Percentiles rank a stretch among this genome's conserved stretches.
These are phyloP conservation scores for Sebastiscus albofasciatus DNA, from an alignment of 2,797 vertebrate genomes.

Conservation along the genomic window DNA sequence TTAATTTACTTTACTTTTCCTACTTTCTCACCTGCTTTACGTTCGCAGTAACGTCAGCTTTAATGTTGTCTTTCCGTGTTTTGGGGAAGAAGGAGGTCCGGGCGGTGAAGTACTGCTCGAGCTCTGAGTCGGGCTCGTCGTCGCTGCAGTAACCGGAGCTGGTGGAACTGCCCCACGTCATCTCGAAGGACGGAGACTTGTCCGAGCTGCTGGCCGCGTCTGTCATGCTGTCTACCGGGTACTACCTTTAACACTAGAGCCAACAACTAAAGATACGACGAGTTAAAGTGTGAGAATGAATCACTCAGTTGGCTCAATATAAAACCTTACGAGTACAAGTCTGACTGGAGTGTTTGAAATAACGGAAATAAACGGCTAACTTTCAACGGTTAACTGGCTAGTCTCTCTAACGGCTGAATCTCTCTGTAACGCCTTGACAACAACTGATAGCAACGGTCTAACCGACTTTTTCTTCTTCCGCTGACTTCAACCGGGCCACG, in stretches of 20 bases:
- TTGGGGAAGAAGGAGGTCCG: constrained; percentile 89
- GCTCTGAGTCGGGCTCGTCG: constrained; percentile 91
- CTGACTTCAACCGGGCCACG: constrained; percentile 58
- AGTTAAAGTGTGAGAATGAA: background rate
- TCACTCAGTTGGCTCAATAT: background rate
- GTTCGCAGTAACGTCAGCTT: background rate
- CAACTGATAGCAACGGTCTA: background rate
- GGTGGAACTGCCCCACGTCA: constrained; percentile 93
- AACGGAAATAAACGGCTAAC: background rate
- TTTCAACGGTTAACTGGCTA: background rate
- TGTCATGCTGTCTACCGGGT: constrained; percentile 39
- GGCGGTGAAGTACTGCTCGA: constrained; percentile 96
- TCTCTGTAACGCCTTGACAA: background rate
- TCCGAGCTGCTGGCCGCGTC: constrained; percentile 45
- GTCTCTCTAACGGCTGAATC: background rate
- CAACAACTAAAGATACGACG: background rate
- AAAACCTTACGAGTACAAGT: background rate
- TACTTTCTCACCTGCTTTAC: constrained; percentile 70
- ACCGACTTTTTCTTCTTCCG: background rate
- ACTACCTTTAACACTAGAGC: background rate
- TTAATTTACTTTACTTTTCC: too few species aligned
- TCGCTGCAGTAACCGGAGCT: constrained; percentile 98
- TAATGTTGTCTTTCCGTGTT: constrained; percentile 66
- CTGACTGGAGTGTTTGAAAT: background rate
- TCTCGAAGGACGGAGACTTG: constrained; percentile 84